Conservation (phyloP, 2,888 invertebrate genomes). For the Polyommatus icarus region DNA sequence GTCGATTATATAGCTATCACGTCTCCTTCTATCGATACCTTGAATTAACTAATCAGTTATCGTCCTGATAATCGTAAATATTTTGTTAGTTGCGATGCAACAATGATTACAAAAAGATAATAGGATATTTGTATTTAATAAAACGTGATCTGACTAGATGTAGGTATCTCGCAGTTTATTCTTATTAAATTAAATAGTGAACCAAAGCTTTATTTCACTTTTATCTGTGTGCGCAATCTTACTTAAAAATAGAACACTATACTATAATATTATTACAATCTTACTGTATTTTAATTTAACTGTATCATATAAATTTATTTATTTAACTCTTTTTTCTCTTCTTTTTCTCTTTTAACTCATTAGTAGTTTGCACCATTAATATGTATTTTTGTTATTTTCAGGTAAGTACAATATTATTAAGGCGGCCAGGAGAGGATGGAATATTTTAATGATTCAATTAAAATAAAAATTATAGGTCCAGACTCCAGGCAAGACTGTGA, state of each 20-base stretch:
- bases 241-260: too few species aligned
- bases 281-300: too few species aligned
- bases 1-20: neutral
- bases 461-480: too few species aligned
- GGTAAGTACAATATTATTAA: slow-evolving; percentile 38
- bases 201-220: too few species aligned
- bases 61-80: neutral
- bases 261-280: too few species aligned
- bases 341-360: neutral
- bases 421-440: neutral
- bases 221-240: too few species aligned
- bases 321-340: neutral
- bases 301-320: too few species aligned
- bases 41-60: neutral
- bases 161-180: too few species aligned
- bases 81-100: neutral
- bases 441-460: neutral
- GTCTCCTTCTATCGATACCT: neutral
- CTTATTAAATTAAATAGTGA: too few species aligned
- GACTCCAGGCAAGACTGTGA: too few species aligned
- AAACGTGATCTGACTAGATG: too few species aligned
- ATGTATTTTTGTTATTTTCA: slow-evolving; percentile 39
- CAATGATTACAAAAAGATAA: neutral
- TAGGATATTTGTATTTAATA: neutral
- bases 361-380: neutral